A percentile compares a stretch with the other conserved stretches of the same genome.
These are phyloP conservation scores for Erithacus rubecula DNA, from an alignment of 2,797 vertebrate genomes.

Conservation along the genomic window DNA sequence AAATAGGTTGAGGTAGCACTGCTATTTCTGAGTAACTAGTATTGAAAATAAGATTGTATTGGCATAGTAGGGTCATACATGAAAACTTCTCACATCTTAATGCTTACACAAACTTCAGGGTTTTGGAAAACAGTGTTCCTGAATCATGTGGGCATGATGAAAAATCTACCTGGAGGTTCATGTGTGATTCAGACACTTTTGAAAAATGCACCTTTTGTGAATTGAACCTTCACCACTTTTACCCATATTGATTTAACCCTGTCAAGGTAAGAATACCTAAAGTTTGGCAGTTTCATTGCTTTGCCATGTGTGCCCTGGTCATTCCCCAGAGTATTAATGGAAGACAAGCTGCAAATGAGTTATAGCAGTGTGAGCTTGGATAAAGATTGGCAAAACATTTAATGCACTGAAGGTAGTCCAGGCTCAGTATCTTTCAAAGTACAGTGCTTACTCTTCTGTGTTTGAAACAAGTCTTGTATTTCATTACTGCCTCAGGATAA, in stretches of 20 bases:
- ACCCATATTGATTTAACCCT: neutral
- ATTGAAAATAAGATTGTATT: neutral
- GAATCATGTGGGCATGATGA: neutral
- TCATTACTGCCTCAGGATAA: slow-evolving; percentile 25
- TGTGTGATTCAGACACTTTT: neutral
- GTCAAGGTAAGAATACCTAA: neutral
- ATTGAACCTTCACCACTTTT: neutral
- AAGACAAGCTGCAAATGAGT: neutral
- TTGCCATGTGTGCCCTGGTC: neutral
- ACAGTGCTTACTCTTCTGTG: neutral
- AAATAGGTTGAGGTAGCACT: neutral
- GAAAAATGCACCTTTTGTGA: neutral
- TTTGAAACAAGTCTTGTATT: slow-evolving; percentile 33
- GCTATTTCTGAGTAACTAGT: neutral
- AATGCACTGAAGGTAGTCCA: neutral
- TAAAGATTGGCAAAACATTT: neutral
- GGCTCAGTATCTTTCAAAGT: neutral
- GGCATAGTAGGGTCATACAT: neutral
- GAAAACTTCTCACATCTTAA: neutral
- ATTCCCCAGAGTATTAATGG: neutral
- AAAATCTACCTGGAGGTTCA: neutral
- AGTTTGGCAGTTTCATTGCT: neutral
- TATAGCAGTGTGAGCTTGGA: neutral
- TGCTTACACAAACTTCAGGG: neutral
- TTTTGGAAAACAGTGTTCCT: neutral